Conservation (phyloP, 2,797 vertebrate genomes). For the Poeciliopsis infans region DNA sequence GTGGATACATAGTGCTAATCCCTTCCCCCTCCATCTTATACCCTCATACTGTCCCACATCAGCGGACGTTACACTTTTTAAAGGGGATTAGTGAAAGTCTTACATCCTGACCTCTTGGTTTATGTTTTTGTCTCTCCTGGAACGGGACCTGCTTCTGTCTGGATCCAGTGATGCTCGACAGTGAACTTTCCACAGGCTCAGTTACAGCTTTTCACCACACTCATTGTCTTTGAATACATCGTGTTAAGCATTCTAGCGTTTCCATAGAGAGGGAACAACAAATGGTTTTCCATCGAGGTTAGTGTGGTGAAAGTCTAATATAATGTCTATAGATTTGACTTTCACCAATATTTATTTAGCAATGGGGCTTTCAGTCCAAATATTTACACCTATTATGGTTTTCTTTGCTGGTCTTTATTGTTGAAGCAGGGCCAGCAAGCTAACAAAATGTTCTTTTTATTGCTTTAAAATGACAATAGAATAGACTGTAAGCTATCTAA, state of each 20-base stretch:
- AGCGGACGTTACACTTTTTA: conserved; percentile 66
- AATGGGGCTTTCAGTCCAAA: conserved; percentile 3
- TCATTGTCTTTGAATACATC: conserved; percentile 24
- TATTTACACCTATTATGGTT: conserved; percentile 8
- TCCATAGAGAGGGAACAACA: conserved; percentile 61
- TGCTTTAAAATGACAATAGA: not conserved
- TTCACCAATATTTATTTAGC: conserved; percentile 11
- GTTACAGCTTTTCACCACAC: conserved; percentile 45
- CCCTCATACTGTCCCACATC: conserved; percentile 82
- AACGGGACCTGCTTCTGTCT: conserved; percentile 27
- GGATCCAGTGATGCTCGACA: conserved; percentile 33
- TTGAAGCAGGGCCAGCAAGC: not conserved
- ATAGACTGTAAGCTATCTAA: not conserved
- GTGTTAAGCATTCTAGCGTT: conserved; percentile 49
- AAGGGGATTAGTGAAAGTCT: conserved; percentile 66
- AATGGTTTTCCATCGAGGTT: conserved; percentile 47
- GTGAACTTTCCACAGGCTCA: conserved; percentile 44
- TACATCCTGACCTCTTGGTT: conserved; percentile 52
- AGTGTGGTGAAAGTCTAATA: conserved; percentile 26
- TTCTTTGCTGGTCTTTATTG: not conserved
- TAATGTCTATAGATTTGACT: conserved; percentile 10
- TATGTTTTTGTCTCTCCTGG: conserved; percentile 28
- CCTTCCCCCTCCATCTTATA: conserved; percentile 69
- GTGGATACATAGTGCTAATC: conserved; percentile 70
- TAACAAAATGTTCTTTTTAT: not conserved